phyloP scores from a whole-genome alignment of 2,113 vertebrate genomes.

The Chiloscyllium plagiosum region DNA sequence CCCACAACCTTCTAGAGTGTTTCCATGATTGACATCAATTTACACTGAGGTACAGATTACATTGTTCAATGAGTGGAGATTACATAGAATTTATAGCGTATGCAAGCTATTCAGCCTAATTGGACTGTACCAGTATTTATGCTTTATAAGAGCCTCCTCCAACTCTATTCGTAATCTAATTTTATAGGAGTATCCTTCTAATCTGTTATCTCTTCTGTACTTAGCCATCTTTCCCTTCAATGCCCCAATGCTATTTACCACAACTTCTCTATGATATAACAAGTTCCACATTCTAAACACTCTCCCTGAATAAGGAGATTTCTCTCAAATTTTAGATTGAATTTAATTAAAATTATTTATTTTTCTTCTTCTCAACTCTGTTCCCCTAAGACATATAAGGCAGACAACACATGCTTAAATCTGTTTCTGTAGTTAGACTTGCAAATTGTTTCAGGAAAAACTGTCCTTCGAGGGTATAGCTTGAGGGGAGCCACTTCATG shows the following conservation, averaged over 20 bases:
- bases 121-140: background rate
- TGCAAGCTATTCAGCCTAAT: background rate
- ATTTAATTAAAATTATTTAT: background rate
- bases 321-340: background rate
- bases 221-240: background rate
- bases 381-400: too few relatives aligned
- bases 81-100: background rate
- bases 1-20: too few relatives aligned
- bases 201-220: background rate
- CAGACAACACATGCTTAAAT: too few relatives aligned
- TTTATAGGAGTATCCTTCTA: background rate
- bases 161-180: background rate
- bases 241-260: background rate
- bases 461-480: too few relatives aligned
- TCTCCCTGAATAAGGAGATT: background rate
- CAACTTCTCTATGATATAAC: background rate
- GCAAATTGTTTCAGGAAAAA: too few relatives aligned
- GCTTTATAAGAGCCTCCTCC: background rate
- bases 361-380: background rate
- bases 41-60: background rate
- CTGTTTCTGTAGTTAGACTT: too few relatives aligned
- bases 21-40: background rate
- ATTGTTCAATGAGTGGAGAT: background rate
- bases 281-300: background rate
- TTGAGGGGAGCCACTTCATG: too few relatives aligned